phyloP scores from a whole-genome alignment of 92 coral and sea anemone species.

The Nematostella vectensis region DNA sequence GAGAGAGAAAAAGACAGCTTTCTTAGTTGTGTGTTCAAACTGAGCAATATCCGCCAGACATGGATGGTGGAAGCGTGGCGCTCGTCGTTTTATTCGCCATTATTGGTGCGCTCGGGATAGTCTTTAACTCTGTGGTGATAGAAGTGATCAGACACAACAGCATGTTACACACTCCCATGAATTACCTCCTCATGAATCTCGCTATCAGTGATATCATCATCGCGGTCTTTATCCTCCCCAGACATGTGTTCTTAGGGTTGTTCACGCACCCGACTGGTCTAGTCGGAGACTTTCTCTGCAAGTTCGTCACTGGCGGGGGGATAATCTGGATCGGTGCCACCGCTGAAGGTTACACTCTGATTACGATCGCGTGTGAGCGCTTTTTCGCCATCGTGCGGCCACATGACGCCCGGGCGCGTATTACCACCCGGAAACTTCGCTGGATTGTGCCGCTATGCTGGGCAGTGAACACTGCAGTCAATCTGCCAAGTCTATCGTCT shows the following conservation, averaged over 20 bases:
- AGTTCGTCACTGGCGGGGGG: constrained; percentile 59
- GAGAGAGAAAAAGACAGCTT: too few relatives aligned
- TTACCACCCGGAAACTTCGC: constrained; percentile 25
- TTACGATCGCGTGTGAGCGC: constrained; percentile 61
- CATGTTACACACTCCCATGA: constrained; percentile 53
- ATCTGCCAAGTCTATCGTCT: constrained; percentile 40
- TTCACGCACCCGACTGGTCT: constrained; percentile 39
- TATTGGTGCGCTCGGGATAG: constrained; percentile 16
- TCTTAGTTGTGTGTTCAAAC: too few relatives aligned
- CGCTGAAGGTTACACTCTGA: constrained; percentile 51
- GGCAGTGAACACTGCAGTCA: constrained; percentile 36
- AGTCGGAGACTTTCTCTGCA: constrained; percentile 45
- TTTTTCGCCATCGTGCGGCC: constrained; percentile 36
- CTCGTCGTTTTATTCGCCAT: constrained; percentile 32
- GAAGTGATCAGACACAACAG: constrained; percentile 31
- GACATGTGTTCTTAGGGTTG: constrained; percentile 43
- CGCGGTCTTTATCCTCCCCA: constrained; percentile 45
- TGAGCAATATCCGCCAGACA: too few relatives aligned
- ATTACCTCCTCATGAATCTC: constrained; percentile 37
- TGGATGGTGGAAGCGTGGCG: constrained; percentile 10
- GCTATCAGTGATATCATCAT: constrained; percentile 51
- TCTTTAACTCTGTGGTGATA: constrained; percentile 39
- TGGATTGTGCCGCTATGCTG: constrained; percentile 53
- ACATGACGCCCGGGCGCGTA: constrained; percentile 12
- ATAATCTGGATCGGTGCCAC: constrained; percentile 63